Evolutionary conservation across 2,888 invertebrate genomes (phyloP), one percentile per base, ranked within the genome.

Genomic region (Electrophaes corylata): DNA sequence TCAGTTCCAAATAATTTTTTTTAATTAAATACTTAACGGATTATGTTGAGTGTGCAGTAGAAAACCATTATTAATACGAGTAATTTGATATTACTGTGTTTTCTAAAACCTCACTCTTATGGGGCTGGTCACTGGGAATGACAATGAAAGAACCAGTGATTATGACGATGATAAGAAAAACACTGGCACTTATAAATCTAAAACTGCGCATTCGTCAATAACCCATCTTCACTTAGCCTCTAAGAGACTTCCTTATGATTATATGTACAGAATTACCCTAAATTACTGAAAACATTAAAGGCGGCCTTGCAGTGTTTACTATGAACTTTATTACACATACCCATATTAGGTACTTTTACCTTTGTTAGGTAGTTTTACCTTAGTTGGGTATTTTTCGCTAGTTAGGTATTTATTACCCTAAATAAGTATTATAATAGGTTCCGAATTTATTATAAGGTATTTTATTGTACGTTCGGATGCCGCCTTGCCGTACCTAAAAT

Each of bases 211-310:
- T 72, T 63, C 76, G 71, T 72, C 62, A 66, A 57, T 40, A 70
- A 40, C 8, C 48, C 70, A 59, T 65, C 66, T 70, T 65, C 64
- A 62, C 76, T 66, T 82, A 89, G 90, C 90, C 90, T 90, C 90
- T 86, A 86, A 69, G 89, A 90, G 90, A 86, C 78, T 75, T 57
- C 5, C 58, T 79, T 84, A 84, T 73, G 50, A 31, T 70, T 78
- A 82, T 83, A 81, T 82, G 75, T 83, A 81, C 81, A 82, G 65
- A 67, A 61, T 66, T 64, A 70, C 67, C 65, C 65, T 74, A 73
- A 61, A 56, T 69, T 66, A 68, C 62, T 64, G 18, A 66, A 65
- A 64, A 69, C 64, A 69, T 72, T 69, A 70, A 73, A 75, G 71
- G 67, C 62, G 67, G 69, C 65, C 41, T 6, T 40, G 31, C 20